Evolutionary conservation across 2,888 invertebrate species (phyloP), one percentile per base, ranked within the genome.

Genomic region (Drosophila lutescens): DNA sequence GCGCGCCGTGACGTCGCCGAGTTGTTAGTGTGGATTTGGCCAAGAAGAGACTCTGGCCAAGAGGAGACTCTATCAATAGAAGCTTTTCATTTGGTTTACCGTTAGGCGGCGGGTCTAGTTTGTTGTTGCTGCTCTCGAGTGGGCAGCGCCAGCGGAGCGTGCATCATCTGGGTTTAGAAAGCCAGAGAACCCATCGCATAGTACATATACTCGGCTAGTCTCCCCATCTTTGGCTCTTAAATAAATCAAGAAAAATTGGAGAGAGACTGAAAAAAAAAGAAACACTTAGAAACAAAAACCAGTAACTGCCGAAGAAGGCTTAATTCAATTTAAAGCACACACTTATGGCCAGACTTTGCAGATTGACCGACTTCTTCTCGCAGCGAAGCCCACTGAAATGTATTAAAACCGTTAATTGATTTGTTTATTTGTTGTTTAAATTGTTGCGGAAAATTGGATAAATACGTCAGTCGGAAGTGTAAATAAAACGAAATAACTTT

Each of bases 361-460:
- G 79, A 78, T 76, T 87, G 89, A 82, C 89, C 89, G 89, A 85
- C 71, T 88, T 85, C 78, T 82, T 76, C 75, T 79, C 70, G 71
- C 74, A 72, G 79, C 76, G 71, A 70, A 74, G 76, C 77, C 86
- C 43, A 70, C 26, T 6, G 40, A 47, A 63, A 7, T 47, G 46
- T 47, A 30, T 47, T 10, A 74, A 47, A 68, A 55, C 83, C 80
- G 89, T 88, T 85, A 85, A 88, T 87, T 81, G 77, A 85, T 88
- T 86, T 57, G 49, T 49, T 63, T 57, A 32, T 63, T 76, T 72
- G 46, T 56, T 60, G 43, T 38, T 61, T 7, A 71, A 44, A 41
- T 36, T 60, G 38, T 50, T 55, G 53, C 34, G 40, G 41, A 53
- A 50, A 69, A 58, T 59, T 58, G 47, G 9, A 43, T 13, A 61